These are phyloP conservation scores for Diplolepis rosae DNA, from an alignment of 2,888 invertebrate species.

Conservation along the genomic window DNA sequence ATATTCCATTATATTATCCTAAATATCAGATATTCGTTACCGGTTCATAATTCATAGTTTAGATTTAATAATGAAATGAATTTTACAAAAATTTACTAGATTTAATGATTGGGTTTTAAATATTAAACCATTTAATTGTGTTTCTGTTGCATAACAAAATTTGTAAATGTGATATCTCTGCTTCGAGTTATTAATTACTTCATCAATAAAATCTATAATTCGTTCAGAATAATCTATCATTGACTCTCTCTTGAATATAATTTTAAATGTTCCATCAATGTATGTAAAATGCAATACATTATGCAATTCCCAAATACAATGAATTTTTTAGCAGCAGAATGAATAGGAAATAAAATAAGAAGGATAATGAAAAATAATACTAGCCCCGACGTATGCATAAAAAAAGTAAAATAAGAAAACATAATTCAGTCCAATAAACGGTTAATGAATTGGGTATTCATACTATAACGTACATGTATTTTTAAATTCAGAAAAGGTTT, in stretches of 20 bases:
- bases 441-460: not conserved
- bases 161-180: no score
- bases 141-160: no score
- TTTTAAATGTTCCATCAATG: not conserved
- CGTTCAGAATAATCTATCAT: not conserved
- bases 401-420: not conserved
- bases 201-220: not conserved
- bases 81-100: no score
- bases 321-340: not conserved
- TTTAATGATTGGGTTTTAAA: no score
- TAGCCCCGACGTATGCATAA: not conserved
- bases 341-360: constrained; percentile 14
- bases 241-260: not conserved
- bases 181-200: constrained; percentile 5
- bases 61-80: no score
- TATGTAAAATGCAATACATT: constrained; percentile 6
- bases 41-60: no score
- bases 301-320: no score
- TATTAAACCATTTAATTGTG: no score
- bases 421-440: not conserved
- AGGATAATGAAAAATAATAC: constrained; percentile 8
- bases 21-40: no score
- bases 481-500: constrained; percentile 1
- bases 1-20: no score
- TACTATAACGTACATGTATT: constrained; percentile 11